Percentiles rank a stretch among this genome's conserved stretches.
Evolutionary conservation across 2,797 vertebrate genomes (phyloP).

Genomic region (Cephalopachus bancanus): DNA sequence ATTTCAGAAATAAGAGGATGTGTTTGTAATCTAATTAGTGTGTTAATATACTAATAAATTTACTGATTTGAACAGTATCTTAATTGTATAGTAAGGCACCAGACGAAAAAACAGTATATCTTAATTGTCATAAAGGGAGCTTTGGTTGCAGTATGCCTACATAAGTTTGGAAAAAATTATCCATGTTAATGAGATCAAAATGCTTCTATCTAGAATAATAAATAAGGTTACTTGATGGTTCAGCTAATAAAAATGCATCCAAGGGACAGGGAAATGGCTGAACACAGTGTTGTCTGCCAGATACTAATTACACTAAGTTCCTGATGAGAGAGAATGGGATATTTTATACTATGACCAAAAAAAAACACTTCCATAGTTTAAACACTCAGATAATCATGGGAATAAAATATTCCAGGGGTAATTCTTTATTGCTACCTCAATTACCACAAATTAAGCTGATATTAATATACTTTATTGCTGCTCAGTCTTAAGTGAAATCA

Average conservation of each 20-base stretch:
- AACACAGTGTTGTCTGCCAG: slow-evolving; percentile 75
- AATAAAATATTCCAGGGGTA: slow-evolving; percentile 82
- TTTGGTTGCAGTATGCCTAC: slow-evolving; percentile 76
- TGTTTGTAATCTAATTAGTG: slow-evolving; percentile 88
- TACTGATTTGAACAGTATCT: slow-evolving; percentile 84
- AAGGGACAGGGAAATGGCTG: slow-evolving; percentile 78
- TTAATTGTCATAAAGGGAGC: slow-evolving; percentile 84
- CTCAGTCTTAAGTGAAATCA: slow-evolving; percentile 74
- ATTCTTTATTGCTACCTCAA: slow-evolving; percentile 85
- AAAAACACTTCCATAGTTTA: slow-evolving; percentile 68
- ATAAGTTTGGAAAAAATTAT: slow-evolving; percentile 85
- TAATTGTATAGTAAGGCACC: slow-evolving; percentile 86
- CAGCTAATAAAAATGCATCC: slow-evolving; percentile 84
- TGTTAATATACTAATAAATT: slow-evolving; percentile 87
- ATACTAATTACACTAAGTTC: slow-evolving; percentile 70
- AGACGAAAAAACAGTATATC: slow-evolving; percentile 77
- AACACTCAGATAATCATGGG: slow-evolving; percentile 74
- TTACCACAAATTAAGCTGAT: slow-evolving; percentile 82
- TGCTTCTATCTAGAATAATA: slow-evolving; percentile 83
- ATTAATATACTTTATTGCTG: slow-evolving; percentile 75
- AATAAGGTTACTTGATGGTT: slow-evolving; percentile 80
- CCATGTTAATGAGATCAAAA: slow-evolving; percentile 87
- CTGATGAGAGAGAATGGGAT: slow-evolving; percentile 70
- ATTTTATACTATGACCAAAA: slow-evolving; percentile 74
- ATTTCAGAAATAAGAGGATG: slow-evolving; percentile 87